These are phyloP conservation scores for Orgyia antiqua DNA, from an alignment of 2,888 invertebrate species.

Conservation along the genomic window DNA sequence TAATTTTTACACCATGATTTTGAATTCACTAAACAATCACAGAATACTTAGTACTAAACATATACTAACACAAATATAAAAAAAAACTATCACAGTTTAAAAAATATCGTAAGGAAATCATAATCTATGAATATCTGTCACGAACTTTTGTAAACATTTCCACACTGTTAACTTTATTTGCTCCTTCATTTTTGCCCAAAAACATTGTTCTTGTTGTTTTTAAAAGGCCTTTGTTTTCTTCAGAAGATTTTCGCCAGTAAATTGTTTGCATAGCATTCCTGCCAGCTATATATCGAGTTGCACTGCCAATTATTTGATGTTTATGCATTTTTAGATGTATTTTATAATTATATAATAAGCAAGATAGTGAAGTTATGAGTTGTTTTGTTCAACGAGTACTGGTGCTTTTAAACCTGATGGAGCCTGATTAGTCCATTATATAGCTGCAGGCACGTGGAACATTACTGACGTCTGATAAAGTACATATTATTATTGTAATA, in stretches of 20 bases:
- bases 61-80: no score
- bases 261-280: constrained; percentile 86
- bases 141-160: constrained; percentile 68
- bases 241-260: constrained; percentile 82
- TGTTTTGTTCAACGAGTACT: no score
- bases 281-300: constrained; percentile 85
- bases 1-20: no score
- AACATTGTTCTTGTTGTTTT: constrained; percentile 78
- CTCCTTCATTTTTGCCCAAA: constrained; percentile 73
- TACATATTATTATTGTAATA: no score
- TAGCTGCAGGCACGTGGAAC: no score
- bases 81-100: constrained; percentile 35
- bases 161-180: constrained; percentile 61
- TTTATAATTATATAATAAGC: no score
- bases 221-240: constrained; percentile 65
- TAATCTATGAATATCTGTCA: constrained; percentile 53
- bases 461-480: no score
- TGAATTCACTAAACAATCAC: no score
- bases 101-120: background rate
- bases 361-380: no score
- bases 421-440: no score
- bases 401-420: no score
- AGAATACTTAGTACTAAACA: no score
- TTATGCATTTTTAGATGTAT: constrained; percentile 73
- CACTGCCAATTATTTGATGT: constrained; percentile 80